Base-by-base conservation (phyloP, 2,797 vertebrate species). In the Bovichtus variegatus region DNA sequence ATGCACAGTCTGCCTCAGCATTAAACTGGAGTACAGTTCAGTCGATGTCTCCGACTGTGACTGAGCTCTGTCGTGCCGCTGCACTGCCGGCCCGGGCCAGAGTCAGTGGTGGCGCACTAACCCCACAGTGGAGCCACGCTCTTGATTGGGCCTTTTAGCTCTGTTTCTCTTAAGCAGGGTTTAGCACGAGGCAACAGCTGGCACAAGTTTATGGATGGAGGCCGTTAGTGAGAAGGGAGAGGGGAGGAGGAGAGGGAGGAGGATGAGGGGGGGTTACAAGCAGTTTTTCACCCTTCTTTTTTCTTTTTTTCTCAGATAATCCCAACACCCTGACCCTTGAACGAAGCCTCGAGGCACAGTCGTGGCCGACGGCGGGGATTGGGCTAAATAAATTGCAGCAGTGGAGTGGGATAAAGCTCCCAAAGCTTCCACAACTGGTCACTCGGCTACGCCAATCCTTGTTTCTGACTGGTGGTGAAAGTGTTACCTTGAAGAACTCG, bases 161-260 rank as follows among this genome's bases (percentile, higher is more conserved):
- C 94, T 71, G 51, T 90, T 93, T 91, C 89, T 89, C 74, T 80
- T 95, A 94, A 90, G 93, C 93, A 82, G 95, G 94, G 92, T 93
- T 96, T 95, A 94, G 91, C 91, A 66, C 74, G 78, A 93, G 90
- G 86, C 74, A 95, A 91, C 93, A 94, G 94, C 95, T 96, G 94
- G 92, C 94, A 87, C 82, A 84, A 86, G 84, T 94, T 95, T 95
- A 94, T 78, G 51, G 87, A 87, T 84, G 78, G 74, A 87, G 83
- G 80, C 84, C 55, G 71, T 84, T 82, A 82, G 84, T 76, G 82
- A 71, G 78, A 76, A 66, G 70, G 57, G 54, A 38, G 61, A 9
- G 25, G 18, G 62, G 46, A 9, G 38, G 34, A n/a, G 70, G 50
- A 38, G 46, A 4, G 25, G n/a, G 55, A 41, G 43, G 16, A 3